These are phyloP conservation scores for Miltochrista miniata DNA, from an alignment of 2,888 invertebrate species.

Conservation along the genomic window DNA sequence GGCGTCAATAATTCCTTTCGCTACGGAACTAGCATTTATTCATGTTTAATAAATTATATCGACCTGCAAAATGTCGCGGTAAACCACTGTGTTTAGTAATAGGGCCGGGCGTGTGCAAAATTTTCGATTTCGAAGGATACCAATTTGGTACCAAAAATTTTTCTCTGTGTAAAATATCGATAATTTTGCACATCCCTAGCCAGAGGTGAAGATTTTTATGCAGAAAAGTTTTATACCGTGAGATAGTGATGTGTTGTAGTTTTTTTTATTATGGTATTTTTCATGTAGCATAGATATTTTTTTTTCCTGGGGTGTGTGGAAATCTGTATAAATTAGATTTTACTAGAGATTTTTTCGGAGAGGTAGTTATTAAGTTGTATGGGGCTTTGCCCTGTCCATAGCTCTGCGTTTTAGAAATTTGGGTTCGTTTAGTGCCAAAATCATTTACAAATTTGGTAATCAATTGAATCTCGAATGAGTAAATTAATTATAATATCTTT, in stretches of 20 bases:
- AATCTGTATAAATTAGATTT: slow-evolving; percentile 79
- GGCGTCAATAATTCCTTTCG: slow-evolving; percentile 44
- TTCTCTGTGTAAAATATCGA: slow-evolving; percentile 18
- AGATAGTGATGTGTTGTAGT: slow-evolving; percentile 50
- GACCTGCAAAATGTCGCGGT: slow-evolving; percentile 38
- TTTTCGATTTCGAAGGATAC: slow-evolving; percentile 19
- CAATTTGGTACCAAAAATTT: slow-evolving; percentile 20
- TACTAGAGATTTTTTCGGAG: slow-evolving; percentile 68
- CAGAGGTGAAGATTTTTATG: slow-evolving; percentile 44
- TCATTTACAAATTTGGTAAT: slow-evolving; percentile 32
- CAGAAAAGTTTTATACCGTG: slow-evolving; percentile 60
- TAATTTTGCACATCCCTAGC: slow-evolving; percentile 39
- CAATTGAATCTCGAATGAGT: slow-evolving; percentile 60
- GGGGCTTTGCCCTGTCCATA: slow-evolving; percentile 62
- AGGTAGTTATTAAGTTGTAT: slow-evolving; percentile 63
- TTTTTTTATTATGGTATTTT: slow-evolving; percentile 62
- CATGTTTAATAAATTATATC: slow-evolving; percentile 47
- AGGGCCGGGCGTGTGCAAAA: slow-evolving; percentile 21
- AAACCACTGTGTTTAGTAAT: slow-evolving; percentile 36
- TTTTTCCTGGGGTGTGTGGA: slow-evolving; percentile 76
- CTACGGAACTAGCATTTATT: slow-evolving; percentile 68
- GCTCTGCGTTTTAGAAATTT: slow-evolving; percentile 52
- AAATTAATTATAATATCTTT: slow-evolving; percentile 18
- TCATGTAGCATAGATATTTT: slow-evolving; percentile 52
- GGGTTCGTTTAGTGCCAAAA: slow-evolving; percentile 68